A percentile compares a stretch with the other conserved stretches of the same genome.
These are phyloP conservation scores for Athalia rosae DNA, from an alignment of 2,888 invertebrate genomes.

Conservation along the genomic window DNA sequence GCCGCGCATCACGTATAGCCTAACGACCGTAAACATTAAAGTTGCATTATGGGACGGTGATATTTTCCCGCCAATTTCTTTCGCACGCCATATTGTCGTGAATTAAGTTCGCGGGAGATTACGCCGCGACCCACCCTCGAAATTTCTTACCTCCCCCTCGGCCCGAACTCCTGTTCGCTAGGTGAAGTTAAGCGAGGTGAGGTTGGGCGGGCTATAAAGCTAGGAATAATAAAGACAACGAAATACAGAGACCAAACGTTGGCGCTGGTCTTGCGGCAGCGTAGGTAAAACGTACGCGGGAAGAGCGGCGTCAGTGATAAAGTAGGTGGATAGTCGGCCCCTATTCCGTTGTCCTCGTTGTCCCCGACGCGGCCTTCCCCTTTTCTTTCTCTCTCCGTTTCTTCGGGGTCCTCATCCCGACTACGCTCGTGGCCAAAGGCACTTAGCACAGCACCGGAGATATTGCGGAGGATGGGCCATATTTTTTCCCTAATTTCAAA, in stretches of 20 bases:
- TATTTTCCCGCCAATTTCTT: constrained; percentile 53
- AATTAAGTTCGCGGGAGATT: constrained; percentile 40
- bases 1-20: constrained; percentile 40
- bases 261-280: constrained; percentile 27
- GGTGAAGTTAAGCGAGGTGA: constrained; percentile 10
- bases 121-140: neutral
- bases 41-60: constrained; percentile 53
- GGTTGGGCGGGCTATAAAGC: constrained; percentile 4
- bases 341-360: constrained; percentile 12
- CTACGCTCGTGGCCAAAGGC: neutral
- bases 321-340: constrained; percentile 33
- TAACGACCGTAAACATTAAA: constrained; percentile 56
- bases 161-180: neutral
- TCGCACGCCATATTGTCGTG: constrained; percentile 46
- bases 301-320: constrained; percentile 25
- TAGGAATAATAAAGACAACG: constrained; percentile 31
- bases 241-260: constrained; percentile 36
- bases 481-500: constrained; percentile 34
- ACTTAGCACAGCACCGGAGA: constrained; percentile 33
- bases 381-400: neutral
- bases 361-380: constrained; percentile 23
- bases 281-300: constrained; percentile 17
- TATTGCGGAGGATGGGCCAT: constrained; percentile 4
- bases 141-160: neutral
- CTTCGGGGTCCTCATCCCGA: neutral